phyloP scores from a whole-genome alignment of 2,113 vertebrate genomes.

The Antechinus stuartii region DNA sequence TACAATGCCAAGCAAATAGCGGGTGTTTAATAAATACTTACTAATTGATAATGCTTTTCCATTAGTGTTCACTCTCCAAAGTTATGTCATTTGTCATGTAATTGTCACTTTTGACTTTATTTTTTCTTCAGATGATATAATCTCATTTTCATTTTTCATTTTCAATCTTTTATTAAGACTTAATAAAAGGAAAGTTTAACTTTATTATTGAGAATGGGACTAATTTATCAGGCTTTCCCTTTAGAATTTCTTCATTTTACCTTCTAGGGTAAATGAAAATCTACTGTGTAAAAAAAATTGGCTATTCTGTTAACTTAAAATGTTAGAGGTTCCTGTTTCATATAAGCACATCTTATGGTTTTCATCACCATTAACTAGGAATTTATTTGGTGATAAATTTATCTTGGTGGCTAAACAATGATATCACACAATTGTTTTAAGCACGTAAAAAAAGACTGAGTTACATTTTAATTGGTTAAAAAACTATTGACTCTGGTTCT shows the following conservation, averaged over 20 bases:
- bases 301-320: background rate
- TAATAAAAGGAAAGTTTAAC: background rate
- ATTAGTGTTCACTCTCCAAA: background rate
- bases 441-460: constrained; percentile 56
- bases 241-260: background rate
- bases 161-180: background rate
- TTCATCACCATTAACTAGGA: constrained; percentile 1
- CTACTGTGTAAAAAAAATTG: background rate
- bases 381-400: constrained; percentile 73
- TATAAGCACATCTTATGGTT: constrained; percentile 8
- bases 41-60: background rate
- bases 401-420: constrained; percentile 67
- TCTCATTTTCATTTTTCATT: background rate
- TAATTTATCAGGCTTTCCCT: constrained; percentile 18
- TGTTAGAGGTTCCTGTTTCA: background rate
- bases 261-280: constrained; percentile 24
- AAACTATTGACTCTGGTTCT: constrained; percentile 50
- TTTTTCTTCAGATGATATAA: background rate
- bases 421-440: constrained; percentile 73
- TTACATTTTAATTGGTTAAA: constrained; percentile 69
- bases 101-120: background rate
- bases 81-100: background rate
- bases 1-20: background rate
- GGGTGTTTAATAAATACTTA: background rate
- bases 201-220: constrained; percentile 11